Evolutionary conservation across 2,113 vertebrate species (phyloP).

Genomic region (Phylloscopus whistleri): DNA sequence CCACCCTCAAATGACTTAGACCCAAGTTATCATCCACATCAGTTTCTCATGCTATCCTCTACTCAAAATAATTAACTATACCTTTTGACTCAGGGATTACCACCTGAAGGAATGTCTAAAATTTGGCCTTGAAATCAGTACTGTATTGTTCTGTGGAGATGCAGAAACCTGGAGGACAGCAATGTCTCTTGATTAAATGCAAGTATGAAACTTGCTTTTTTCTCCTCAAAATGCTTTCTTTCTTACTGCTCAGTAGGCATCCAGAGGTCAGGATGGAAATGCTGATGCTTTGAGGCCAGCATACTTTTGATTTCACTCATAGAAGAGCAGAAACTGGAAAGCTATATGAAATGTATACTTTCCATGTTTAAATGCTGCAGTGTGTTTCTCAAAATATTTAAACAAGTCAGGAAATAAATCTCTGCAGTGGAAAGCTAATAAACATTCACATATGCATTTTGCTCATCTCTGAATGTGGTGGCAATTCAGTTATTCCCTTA

Average conservation of each 20-base stretch:
- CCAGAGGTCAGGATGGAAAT: constrained; percentile 59
- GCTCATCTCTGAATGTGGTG: constrained; percentile 24
- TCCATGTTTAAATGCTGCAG: constrained; percentile 68
- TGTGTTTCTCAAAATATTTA: constrained; percentile 73
- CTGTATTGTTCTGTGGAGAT: neutral
- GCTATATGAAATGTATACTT: constrained; percentile 48
- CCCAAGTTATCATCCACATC: neutral
- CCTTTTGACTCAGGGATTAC: neutral
- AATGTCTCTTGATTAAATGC: neutral
- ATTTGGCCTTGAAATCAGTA: neutral
- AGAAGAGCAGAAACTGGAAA: constrained; percentile 61
- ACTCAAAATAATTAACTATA: neutral
- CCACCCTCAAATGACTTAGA: neutral
- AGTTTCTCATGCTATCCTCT: neutral
- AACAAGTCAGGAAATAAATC: constrained; percentile 69
- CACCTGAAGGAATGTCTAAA: neutral
- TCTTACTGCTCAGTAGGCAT: constrained; percentile 33
- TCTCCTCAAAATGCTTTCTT: constrained; percentile 61
- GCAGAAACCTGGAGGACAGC: neutral
- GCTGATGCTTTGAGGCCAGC: constrained; percentile 36
- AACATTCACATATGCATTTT: constrained; percentile 65
- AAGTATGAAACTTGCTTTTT: constrained; percentile 42
- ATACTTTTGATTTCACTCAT: constrained; percentile 57
- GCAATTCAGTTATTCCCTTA: constrained; percentile 30
- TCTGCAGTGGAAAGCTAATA: constrained; percentile 68